Conservation (phyloP, 2,797 vertebrate species). For the Pristis pectinata region DNA sequence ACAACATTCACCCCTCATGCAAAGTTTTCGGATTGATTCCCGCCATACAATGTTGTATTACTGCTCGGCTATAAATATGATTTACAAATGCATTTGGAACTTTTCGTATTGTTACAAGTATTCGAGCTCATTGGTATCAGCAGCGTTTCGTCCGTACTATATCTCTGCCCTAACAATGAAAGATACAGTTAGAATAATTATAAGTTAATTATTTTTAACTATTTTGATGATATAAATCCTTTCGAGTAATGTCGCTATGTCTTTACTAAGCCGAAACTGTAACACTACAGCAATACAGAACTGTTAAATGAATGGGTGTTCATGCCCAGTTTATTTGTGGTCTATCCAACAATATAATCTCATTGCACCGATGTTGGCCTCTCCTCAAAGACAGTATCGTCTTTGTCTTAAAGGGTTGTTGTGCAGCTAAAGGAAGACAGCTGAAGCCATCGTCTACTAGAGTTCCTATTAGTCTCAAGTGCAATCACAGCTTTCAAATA, state of each 20-base stretch:
- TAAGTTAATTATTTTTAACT: not conserved
- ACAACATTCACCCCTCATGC: not conserved
- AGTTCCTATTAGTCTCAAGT: not conserved
- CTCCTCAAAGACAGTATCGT: not conserved
- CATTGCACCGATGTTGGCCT: not conserved
- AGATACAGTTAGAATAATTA: not conserved
- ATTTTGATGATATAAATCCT: not conserved
- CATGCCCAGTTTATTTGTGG: not conserved
- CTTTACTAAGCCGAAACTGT: not conserved
- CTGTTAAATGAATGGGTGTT: not conserved
- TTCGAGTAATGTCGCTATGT: not conserved
- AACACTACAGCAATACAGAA: not conserved
- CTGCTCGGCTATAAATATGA: not conserved
- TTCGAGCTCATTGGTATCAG: not conserved
- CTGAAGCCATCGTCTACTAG: not conserved
- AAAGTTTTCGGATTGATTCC: not conserved
- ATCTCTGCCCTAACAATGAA: not conserved
- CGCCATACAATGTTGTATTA: not conserved
- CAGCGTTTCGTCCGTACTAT: too few relatives aligned
- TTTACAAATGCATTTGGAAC: not conserved
- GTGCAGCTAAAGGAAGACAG: not conserved
- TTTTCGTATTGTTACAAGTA: not conserved
- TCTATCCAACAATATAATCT: too few relatives aligned
- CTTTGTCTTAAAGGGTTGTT: not conserved
- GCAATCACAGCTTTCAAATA: not conserved